Base-by-base conservation (phyloP, 2,113 vertebrate species). In the Galbula dea region DNA sequence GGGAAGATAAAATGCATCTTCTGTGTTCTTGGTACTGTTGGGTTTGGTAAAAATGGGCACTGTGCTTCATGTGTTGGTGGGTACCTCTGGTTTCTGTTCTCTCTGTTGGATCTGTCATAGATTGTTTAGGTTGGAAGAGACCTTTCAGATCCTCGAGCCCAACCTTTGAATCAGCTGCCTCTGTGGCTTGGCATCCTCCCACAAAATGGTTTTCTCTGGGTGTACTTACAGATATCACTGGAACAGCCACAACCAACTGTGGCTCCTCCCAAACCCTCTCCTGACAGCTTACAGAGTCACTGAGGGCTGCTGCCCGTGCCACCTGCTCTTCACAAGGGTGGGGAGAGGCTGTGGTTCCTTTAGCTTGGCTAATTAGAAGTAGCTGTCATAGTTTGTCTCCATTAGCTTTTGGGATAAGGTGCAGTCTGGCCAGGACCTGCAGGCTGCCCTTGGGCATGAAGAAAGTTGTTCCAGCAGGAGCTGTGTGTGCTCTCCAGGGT, bases 241-340 rank as follows among this genome's bases (percentile, higher is more conserved):
- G 51, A 39, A 82, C 14, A 61, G 23, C 30, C 69, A 10, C 46
- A 9, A 7, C 34, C 34, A 8, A 2, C 32, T 22, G 57, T 36
- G 57, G 41, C 41, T 84, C 27, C n/a, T 39, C 55, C 16, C 15
- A 21, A 7, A 16, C 43, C 27, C 10, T 21, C 41, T 61, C 26
- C 77, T 37, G 5, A 18, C 18, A 22, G 39, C 45, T 55, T 16
- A 4, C 0, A 4, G 63, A 9, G 1, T 22, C 0, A 0, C 7
- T 3, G 57, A 12, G 59, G 19, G 21, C 37, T 49, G 67, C 83
- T 59, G 37, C 52, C 51, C 2, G 1, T 8, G 17, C 43, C 24
- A 14, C 67, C 24, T 2, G 51, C 78, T 48, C 63, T 11, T 32
- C 76, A 1, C 1, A 0, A 7, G 18, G 52, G 5, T 4, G 37